A percentile compares a stretch with the other conserved stretches of the same genome.
Conservation (phyloP, 2,888 invertebrate genomes). For the Pterostichus niger region DNA sequence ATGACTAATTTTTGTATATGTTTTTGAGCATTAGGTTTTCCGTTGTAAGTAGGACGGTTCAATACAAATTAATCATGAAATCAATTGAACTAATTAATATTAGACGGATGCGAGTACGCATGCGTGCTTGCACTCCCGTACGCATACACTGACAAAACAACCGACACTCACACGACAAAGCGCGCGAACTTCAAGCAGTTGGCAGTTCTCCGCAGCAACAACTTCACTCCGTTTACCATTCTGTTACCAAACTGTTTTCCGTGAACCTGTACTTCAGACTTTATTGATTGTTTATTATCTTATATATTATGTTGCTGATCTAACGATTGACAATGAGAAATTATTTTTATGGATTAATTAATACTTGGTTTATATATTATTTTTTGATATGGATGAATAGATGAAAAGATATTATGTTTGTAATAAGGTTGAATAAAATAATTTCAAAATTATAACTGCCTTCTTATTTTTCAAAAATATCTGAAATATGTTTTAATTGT, state of each 20-base stretch:
- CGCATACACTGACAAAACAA: slow-evolving; percentile 44
- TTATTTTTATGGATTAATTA: slow-evolving; percentile 51
- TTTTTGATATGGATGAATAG: slow-evolving; percentile 67
- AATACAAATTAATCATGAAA: slow-evolving; percentile 52
- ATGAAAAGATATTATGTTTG: slow-evolving; percentile 65
- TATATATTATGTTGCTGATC: slow-evolving; percentile 64
- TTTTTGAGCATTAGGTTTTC: slow-evolving; percentile 12
- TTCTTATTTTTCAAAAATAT: slow-evolving; percentile 17
- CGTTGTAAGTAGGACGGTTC: slow-evolving; percentile 48
- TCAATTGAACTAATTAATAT: slow-evolving; percentile 54
- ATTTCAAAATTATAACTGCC: slow-evolving; percentile 59
- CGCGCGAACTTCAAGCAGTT: slow-evolving; percentile 36
- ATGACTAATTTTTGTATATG: slow-evolving; percentile 32
- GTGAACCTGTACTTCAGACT: slow-evolving; percentile 62
- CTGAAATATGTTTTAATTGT: too few species aligned
- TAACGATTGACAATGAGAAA: slow-evolving; percentile 38
- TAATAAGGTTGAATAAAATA: slow-evolving; percentile 67
- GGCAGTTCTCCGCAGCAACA: slow-evolving; percentile 23
- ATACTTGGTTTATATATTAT: slow-evolving; percentile 65
- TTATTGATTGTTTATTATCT: slow-evolving; percentile 65
- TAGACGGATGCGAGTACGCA: slow-evolving; percentile 42
- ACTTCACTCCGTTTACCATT: slow-evolving; percentile 65
- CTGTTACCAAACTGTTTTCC: slow-evolving; percentile 63
- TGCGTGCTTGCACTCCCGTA: slow-evolving; percentile 54
- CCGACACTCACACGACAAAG: slow-evolving; percentile 44